Evolutionary conservation across 2,888 invertebrate species (phyloP), one percentile per base, ranked within the genome.

Genomic region (Lithosia quadra): DNA sequence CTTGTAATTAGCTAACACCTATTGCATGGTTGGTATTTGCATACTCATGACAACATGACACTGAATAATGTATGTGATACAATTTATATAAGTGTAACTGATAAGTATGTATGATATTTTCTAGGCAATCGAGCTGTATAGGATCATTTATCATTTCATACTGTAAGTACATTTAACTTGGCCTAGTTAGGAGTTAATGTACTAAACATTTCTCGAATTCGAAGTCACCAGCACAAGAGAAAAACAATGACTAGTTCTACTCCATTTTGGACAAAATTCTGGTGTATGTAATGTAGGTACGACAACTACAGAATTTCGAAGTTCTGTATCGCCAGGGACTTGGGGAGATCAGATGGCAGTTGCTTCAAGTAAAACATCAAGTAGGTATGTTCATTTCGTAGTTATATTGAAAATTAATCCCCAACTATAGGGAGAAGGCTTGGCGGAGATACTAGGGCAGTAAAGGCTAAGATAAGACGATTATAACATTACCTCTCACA

Each of bases 41-140:
- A 39, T 64, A 24, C 39, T 28, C 24, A 65, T 65, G 28, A 49
- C 22, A 65, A 65, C 21, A 21, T 21, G 43, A 65, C 59, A 33
- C 33, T 28, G 18, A 39, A 11, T 59, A 33, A n/a, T 57, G n/a
- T 22, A 49, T 62, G 4, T 11, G 11, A 53, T 28, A 62, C 7
- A 18, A 28, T 53, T 28, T 63, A 21, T n/a, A 33, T n/a, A 58
- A 58, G 49, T 49, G 49, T 49, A n/a, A n/a, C n/a, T 18, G 49
- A 33, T n/a, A 33, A 58, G 18, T 33, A 33, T 33, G 58, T 60
- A 39, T 60, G 34, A 36, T 36, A n/a, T 56, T 15, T 15, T 15
- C 56, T 28, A 24, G 13, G 28, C 56, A 56, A 56, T 24, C 24
- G 56, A 22, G 22, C 15, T 49, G n/a, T n/a, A 9, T 2, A 18